Evolutionary conservation across 2,113 vertebrate genomes (phyloP).

Genomic region (Scortum barcoo): DNA sequence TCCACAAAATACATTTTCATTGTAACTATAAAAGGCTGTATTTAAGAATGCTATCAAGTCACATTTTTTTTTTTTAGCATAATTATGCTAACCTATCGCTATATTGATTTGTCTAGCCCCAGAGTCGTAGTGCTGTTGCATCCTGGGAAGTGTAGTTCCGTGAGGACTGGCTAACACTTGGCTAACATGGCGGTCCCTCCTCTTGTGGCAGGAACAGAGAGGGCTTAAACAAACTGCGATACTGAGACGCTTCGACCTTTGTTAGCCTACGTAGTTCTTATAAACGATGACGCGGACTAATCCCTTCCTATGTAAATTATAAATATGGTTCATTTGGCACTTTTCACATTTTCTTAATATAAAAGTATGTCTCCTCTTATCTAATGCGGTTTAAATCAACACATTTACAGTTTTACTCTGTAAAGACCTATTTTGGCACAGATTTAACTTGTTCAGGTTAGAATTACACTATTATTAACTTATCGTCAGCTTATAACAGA

Average conservation of each 20-base stretch:
- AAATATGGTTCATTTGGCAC: slow-evolving; percentile 89
- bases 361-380: slow-evolving; percentile 85
- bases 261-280: slow-evolving; percentile 62
- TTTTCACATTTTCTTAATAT: slow-evolving; percentile 88
- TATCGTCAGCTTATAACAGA: slow-evolving; percentile 75
- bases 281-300: slow-evolving; percentile 58
- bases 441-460: slow-evolving; percentile 81
- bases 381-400: slow-evolving; percentile 82
- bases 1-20: slow-evolving; percentile 89
- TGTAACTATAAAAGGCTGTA: slow-evolving; percentile 87
- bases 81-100: slow-evolving; percentile 81
- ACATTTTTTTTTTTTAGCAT: slow-evolving; percentile 81
- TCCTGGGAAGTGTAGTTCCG: slow-evolving; percentile 75
- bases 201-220: slow-evolving; percentile 74
- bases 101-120: slow-evolving; percentile 79
- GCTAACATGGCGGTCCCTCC: slow-evolving; percentile 70
- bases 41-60: slow-evolving; percentile 87
- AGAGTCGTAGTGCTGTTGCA: slow-evolving; percentile 79
- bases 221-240: slow-evolving; percentile 72
- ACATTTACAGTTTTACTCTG: slow-evolving; percentile 78
- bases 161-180: slow-evolving; percentile 73
- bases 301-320: slow-evolving; percentile 71
- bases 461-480: slow-evolving; percentile 78
- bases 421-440: slow-evolving; percentile 87
- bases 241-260: slow-evolving; percentile 68